These are phyloP conservation scores for Hipposideros larvatus DNA, from an alignment of 2,797 vertebrate species.

Conservation along the genomic window DNA sequence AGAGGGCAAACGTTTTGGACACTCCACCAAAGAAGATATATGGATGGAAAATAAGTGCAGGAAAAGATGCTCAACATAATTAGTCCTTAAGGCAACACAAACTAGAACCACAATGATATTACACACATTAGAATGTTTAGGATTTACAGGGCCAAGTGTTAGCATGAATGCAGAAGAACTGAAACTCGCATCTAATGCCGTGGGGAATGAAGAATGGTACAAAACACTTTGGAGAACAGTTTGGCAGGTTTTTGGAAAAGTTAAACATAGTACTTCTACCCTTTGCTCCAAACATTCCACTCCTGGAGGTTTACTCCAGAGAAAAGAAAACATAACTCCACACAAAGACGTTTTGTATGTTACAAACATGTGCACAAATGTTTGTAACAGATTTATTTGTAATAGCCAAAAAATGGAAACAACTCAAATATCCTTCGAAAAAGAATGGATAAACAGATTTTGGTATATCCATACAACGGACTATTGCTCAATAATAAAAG, in stretches of 20 bases:
- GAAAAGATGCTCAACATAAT: not conserved
- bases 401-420: not conserved
- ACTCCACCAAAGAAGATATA: not conserved
- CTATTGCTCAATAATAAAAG: not conserved
- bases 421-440: not conserved
- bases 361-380: not conserved
- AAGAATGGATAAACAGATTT: not conserved
- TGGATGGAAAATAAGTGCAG: not conserved
- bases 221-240: not conserved
- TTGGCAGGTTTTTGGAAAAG: not conserved
- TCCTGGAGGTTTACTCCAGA: not conserved
- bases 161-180: not conserved
- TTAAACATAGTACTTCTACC: not conserved
- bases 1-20: not conserved
- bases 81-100: not conserved
- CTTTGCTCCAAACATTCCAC: slow-evolving; percentile 18
- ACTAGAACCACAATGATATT: not conserved
- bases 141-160: slow-evolving; percentile 5
- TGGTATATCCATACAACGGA: not conserved
- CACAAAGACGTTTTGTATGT: not conserved
- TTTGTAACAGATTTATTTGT: not conserved
- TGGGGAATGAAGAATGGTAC: not conserved
- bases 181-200: not conserved
- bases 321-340: not conserved
- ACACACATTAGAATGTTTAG: not conserved